Evolutionary conservation across 2,888 invertebrate species (phyloP).

Genomic region (Rhimphoctona megacephalus): DNA sequence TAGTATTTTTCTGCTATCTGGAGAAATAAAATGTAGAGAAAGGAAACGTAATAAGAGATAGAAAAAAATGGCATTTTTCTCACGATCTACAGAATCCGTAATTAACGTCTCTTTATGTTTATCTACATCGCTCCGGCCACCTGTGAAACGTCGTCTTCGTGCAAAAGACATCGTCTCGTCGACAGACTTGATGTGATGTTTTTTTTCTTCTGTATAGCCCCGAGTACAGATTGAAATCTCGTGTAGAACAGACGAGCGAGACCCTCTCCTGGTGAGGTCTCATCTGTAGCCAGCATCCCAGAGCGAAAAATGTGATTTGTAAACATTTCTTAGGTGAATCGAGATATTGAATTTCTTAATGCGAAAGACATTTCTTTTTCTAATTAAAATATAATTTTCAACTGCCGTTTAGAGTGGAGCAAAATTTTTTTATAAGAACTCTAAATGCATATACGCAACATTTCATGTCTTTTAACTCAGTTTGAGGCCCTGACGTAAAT

Average conservation of each 20-base stretch:
- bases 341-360: conserved; percentile 13
- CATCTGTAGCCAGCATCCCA: conserved; percentile 19
- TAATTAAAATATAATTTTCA: not conserved
- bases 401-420: not conserved
- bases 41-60: not conserved
- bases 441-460: not conserved
- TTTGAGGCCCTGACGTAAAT: not conserved
- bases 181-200: conserved; percentile 41
- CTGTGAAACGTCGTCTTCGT: conserved; percentile 36
- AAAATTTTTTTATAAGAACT: not conserved
- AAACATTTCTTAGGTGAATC: not conserved
- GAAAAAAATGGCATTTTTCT: conserved; percentile 5
- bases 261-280: conserved; percentile 24
- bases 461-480: not conserved
- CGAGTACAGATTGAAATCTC: conserved; percentile 51
- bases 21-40: not conserved
- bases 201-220: conserved; percentile 19
- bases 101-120: conserved; percentile 25
- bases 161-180: conserved; percentile 34
- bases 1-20: not conserved
- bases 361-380: not conserved
- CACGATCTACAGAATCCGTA: conserved; percentile 15
- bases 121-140: conserved; percentile 20
- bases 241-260: conserved; percentile 43
- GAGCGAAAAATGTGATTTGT: not conserved